Base-by-base conservation (phyloP, 2,797 vertebrate species). In the Gallinago solitaria region DNA sequence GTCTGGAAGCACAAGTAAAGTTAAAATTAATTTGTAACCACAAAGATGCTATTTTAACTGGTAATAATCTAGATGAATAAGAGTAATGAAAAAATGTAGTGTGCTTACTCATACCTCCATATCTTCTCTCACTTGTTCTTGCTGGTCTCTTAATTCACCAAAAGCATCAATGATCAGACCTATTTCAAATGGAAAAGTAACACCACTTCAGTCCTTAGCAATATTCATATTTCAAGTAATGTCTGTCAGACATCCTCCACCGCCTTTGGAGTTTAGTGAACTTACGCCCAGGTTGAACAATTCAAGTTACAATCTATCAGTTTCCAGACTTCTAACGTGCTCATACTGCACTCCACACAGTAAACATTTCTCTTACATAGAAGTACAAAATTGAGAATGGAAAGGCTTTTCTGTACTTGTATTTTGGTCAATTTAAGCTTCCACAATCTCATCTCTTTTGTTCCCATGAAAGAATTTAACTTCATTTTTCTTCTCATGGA, bases 121-220 rank as follows among this genome's bases (percentile, higher is more conserved):
- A 89, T 99, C 99, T 97, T 99, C 99, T 97, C 99, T 98, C 67
- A 99, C 99, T 98, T 99, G 99, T 87, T 99, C 99, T 96, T 99
- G 99, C 96, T 99, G 99, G 97, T 99, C 99, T 98, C 99, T 98
- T 89, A 99, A 97, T 96, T 99, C 99, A 93, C 99, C 99, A 95
- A 99, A 99, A 71, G 99, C 99, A 97, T 99, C 99, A 74, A 99
- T 99, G 93, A 99, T 99, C 96, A 99, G 98, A 98, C 99, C 99
- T 99, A 91, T 95, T 96, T 95, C 56, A 90, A 96, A 86, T n/a
- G 71, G 37, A 89, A 87, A 93, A 73, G 53, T 18, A 89, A 32
- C 50, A 91, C 76, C 24, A 47, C 12, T 39, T 85, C 15, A 81
- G 54, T 25, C 56, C 41, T 78, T 37, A 24, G 35, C 37, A 63